Conservation (phyloP, 2,888 invertebrate species). For the Aphrophora alni region DNA sequence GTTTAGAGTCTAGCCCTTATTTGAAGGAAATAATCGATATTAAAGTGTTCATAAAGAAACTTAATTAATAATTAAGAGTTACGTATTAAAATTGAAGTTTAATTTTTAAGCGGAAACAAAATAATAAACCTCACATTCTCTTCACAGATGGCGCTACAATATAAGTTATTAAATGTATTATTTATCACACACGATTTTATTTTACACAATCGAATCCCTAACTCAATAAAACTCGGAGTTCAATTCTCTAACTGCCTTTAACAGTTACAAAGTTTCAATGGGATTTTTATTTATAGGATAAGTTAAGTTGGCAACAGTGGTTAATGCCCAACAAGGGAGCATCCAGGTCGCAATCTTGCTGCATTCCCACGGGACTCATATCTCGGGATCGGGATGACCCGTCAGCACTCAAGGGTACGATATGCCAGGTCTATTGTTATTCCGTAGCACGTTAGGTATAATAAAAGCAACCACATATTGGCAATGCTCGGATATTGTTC, state of each 20-base stretch:
- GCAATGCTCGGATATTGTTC: background rate
- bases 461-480: background rate
- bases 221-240: background rate
- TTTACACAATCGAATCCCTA: no score
- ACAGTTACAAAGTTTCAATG: background rate
- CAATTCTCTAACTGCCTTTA: background rate
- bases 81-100: no score
- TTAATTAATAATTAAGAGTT: no score
- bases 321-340: background rate
- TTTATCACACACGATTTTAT: no score
- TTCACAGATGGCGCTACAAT: no score
- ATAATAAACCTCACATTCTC: no score
- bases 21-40: no score
- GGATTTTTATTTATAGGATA: background rate
- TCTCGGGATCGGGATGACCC: slow-evolving; percentile 1
- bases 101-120: no score
- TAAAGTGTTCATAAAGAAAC: no score
- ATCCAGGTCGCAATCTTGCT: background rate
- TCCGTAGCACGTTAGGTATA: background rate
- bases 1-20: no score
- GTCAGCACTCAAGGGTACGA: background rate
- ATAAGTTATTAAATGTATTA: no score
- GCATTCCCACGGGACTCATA: background rate
- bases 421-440: background rate
- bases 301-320: background rate